A percentile compares a stretch with the other conserved stretches of the same genome.
Evolutionary conservation across 2,113 vertebrate species (phyloP).

Genomic region (Thunnus thynnus): DNA sequence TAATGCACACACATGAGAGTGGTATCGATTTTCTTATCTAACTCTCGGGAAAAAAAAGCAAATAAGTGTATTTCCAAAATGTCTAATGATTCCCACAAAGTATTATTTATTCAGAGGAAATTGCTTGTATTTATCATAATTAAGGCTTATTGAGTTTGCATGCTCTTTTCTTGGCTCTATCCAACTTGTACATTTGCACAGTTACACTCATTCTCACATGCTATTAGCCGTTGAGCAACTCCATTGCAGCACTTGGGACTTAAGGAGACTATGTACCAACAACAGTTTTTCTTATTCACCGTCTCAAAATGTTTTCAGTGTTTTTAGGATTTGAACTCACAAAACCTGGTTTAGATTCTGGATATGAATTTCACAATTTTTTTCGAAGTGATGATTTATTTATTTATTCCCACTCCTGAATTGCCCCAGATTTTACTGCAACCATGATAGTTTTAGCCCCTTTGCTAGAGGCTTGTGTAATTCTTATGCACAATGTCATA

Average conservation of each 20-base stretch:
- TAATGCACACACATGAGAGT: not conserved
- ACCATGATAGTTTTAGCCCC: not conserved
- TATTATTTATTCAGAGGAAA: slow-evolving; percentile 10
- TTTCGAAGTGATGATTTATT: not conserved
- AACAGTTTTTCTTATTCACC: not conserved
- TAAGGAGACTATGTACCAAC: not conserved
- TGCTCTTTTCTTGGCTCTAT: slow-evolving; percentile 11
- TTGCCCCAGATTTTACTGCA: too few species aligned
- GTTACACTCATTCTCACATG: not conserved
- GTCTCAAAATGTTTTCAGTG: too few species aligned
- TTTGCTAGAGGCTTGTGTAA: not conserved
- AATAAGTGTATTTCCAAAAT: not conserved
- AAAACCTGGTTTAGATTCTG: not conserved
- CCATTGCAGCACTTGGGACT: not conserved
- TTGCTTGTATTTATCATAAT: slow-evolving; percentile 23
- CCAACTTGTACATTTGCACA: not conserved
- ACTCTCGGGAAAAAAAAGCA: not conserved
- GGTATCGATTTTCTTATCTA: not conserved
- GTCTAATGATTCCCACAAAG: not conserved
- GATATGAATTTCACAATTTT: not conserved
- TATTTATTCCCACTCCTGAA: not conserved
- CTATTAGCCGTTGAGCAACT: not conserved
- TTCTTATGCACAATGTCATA: not conserved
- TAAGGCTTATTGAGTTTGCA: slow-evolving; percentile 6
- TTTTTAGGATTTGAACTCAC: not conserved